These are phyloP conservation scores for Escarpia spicata DNA, from an alignment of 2,888 invertebrate species.

Conservation along the genomic window DNA sequence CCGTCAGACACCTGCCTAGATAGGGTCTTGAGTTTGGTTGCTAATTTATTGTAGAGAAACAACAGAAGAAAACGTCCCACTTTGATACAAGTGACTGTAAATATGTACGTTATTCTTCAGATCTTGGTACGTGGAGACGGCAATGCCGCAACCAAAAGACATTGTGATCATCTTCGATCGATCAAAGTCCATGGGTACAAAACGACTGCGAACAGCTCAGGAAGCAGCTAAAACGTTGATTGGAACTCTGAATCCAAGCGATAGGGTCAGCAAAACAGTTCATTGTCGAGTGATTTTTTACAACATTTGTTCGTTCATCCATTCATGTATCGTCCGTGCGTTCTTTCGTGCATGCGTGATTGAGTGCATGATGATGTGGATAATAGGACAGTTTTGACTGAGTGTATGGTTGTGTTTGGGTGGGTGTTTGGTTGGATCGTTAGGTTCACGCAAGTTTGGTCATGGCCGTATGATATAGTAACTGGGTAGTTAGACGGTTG, in stretches of 20 bases:
- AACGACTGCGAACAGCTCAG: background rate
- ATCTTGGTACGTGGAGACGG: background rate
- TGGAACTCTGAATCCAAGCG: slow-evolving; percentile 6
- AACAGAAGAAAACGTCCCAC: background rate
- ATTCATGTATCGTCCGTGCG: background rate
- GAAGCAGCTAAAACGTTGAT: background rate
- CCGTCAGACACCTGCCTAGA: too few species aligned
- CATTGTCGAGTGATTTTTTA: background rate
- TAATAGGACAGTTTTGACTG: background rate
- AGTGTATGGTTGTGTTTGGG: too few species aligned
- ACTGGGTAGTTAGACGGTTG: too few species aligned
- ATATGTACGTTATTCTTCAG: background rate
- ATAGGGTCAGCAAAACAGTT: background rate
- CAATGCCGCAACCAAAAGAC: background rate
- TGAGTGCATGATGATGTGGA: background rate
- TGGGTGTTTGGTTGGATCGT: too few species aligned
- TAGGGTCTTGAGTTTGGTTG: too few species aligned
- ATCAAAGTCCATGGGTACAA: background rate
- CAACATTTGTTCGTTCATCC: background rate
- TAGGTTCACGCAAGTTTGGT: too few species aligned
- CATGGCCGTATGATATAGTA: too few species aligned
- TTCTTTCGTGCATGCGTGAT: background rate
- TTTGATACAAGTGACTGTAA: background rate
- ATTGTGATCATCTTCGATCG: background rate
- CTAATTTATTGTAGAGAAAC: background rate